A percentile compares a stretch with the other conserved stretches of the same genome.
Conservation (phyloP, 2,113 vertebrate species). For the Nanorana parkeri region DNA sequence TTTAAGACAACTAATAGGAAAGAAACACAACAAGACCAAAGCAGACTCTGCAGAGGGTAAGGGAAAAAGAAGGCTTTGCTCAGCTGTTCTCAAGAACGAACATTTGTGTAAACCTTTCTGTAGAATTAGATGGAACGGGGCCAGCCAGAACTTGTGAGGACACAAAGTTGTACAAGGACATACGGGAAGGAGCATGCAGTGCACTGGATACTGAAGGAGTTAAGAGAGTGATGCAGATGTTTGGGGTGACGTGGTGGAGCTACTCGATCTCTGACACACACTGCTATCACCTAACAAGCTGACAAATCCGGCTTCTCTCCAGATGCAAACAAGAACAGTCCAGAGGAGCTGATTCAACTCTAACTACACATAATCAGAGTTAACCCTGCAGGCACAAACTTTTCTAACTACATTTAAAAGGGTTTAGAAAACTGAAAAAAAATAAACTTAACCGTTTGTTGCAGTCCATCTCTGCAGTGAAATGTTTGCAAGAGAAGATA, state of each 20-base stretch:
- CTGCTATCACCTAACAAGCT: constrained; percentile 2
- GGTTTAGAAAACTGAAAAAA: no score
- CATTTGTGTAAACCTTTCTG: constrained; percentile 8
- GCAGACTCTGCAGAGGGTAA: neutral
- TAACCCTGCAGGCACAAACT: neutral
- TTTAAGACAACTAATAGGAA: neutral
- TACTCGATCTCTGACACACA: constrained; percentile 12
- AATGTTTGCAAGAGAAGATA: no score
- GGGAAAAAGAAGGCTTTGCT: neutral
- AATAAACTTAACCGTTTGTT: no score
- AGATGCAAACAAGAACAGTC: neutral
- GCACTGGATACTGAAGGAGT: neutral
- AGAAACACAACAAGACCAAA: neutral
- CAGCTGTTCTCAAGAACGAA: neutral
- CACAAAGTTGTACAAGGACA: constrained; percentile 24
- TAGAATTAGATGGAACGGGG: neutral
- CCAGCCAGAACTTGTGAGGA: constrained; percentile 43
- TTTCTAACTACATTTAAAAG: no score
- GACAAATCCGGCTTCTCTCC: constrained; percentile 12
- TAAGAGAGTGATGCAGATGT: constrained; percentile 30
- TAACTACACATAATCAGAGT: neutral
- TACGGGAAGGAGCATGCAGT: neutral
- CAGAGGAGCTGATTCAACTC: constrained; percentile 5
- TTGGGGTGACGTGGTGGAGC: constrained; percentile 16
- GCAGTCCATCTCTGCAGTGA: no score